Percentiles rank a stretch among this genome's conserved stretches.
Evolutionary conservation across 2,113 vertebrate genomes (phyloP).

Genomic region (Chaetodon trifascialis): DNA sequence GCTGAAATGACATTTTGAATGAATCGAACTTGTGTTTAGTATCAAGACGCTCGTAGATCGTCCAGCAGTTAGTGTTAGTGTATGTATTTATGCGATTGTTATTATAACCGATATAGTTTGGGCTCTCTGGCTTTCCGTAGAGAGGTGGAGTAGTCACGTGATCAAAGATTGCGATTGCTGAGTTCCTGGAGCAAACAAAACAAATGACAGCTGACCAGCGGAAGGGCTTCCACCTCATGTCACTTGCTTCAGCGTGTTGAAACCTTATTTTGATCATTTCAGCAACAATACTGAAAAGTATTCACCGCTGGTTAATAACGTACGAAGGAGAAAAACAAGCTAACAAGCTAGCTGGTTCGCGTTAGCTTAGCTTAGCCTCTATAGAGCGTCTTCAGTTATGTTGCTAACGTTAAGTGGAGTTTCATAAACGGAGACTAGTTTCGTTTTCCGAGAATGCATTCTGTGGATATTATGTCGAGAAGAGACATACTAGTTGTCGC

Average conservation of each 20-base stretch:
- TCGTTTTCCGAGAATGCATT: constrained; percentile 35
- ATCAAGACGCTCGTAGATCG: too few relatives aligned
- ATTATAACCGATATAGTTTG: constrained; percentile 22
- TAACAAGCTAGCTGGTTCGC: background rate
- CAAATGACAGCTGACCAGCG: constrained; percentile 70
- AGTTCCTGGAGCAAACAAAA: constrained; percentile 81
- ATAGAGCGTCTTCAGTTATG: background rate
- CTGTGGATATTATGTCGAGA: background rate
- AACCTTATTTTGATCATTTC: constrained; percentile 16
- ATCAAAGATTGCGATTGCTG: constrained; percentile 43
- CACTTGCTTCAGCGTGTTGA: background rate
- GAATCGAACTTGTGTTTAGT: background rate
- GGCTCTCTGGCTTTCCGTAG: constrained; percentile 63
- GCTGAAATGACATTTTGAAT: background rate
- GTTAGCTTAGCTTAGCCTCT: constrained; percentile 56
- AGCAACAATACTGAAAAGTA: background rate
- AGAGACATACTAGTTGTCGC: background rate
- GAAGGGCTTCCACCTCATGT: background rate
- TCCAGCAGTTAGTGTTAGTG: background rate
- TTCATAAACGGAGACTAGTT: constrained; percentile 23
- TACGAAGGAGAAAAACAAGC: background rate
- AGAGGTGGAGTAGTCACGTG: constrained; percentile 79
- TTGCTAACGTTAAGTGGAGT: background rate
- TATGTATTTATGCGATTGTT: too few relatives aligned
- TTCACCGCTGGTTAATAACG: background rate